These are phyloP conservation scores for Mandrillus leucophaeus DNA, from an alignment of 2,113 vertebrate species.

Conservation along the genomic window DNA sequence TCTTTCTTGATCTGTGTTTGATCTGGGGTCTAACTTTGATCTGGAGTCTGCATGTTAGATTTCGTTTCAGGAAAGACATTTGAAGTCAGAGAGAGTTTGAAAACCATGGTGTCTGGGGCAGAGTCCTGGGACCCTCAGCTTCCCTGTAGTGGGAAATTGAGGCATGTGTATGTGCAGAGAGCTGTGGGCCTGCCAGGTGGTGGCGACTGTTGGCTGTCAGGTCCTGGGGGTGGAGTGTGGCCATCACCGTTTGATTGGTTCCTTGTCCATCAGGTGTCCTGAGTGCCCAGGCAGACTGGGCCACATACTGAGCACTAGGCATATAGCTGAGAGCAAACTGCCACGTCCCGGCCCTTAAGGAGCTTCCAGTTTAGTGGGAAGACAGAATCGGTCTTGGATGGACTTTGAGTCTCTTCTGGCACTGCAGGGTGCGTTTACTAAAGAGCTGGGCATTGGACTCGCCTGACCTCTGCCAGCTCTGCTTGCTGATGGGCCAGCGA, in stretches of 20 bases:
- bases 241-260: accelerated
- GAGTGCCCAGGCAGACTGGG: background rate
- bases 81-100: background rate
- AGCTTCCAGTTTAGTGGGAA: background rate
- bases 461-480: background rate
- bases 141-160: background rate
- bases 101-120: background rate
- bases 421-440: background rate
- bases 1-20: background rate
- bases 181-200: background rate
- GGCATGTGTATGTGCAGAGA: background rate
- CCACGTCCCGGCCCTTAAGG: background rate
- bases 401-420: background rate
- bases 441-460: accelerated
- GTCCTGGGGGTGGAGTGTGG: too few relatives aligned
- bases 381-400: background rate
- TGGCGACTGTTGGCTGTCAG: background rate
- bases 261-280: background rate
- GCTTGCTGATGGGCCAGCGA: background rate
- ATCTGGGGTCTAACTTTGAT: background rate
- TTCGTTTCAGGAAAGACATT: background rate
- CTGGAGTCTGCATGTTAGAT: background rate
- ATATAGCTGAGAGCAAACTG: background rate
- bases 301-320: background rate
- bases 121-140: background rate